phyloP scores from a whole-genome alignment of 2,797 vertebrate genomes.

The Gastrophryne carolinensis region DNA sequence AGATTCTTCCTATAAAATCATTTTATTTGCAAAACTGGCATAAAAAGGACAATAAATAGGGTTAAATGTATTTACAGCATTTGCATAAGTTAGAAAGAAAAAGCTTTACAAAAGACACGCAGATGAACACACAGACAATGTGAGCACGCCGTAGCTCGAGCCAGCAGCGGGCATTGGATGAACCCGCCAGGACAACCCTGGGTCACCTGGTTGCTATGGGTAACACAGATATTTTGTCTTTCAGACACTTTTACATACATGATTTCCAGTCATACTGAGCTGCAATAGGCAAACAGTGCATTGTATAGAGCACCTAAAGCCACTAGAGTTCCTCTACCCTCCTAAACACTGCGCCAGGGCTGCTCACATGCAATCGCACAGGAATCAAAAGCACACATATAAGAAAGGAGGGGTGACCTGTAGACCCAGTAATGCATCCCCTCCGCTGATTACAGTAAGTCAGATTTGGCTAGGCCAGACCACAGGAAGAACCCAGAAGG shows the following conservation, averaged over 20 bases:
- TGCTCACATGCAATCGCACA: neutral
- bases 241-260: neutral
- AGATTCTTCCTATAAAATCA: constrained; percentile 37
- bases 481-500: constrained; percentile 13
- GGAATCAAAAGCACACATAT: neutral
- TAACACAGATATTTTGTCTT: neutral
- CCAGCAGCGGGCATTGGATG: neutral
- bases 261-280: neutral
- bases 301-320: neutral
- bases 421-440: neutral
- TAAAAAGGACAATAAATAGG: constrained; percentile 50
- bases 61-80: constrained; percentile 49
- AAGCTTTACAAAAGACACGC: constrained; percentile 35
- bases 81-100: constrained; percentile 50
- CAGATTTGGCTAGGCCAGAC: neutral
- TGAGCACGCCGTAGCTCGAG: neutral
- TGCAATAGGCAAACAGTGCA: neutral
- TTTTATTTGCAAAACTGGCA: constrained; percentile 46
- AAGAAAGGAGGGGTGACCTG: neutral
- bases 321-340: neutral
- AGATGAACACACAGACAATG: neutral
- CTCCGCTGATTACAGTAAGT: neutral
- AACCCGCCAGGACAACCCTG: neutral
- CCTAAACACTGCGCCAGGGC: neutral
- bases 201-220: neutral